Base-by-base conservation (phyloP, 2,888 invertebrate genomes). In the Panopea generosa region DNA sequence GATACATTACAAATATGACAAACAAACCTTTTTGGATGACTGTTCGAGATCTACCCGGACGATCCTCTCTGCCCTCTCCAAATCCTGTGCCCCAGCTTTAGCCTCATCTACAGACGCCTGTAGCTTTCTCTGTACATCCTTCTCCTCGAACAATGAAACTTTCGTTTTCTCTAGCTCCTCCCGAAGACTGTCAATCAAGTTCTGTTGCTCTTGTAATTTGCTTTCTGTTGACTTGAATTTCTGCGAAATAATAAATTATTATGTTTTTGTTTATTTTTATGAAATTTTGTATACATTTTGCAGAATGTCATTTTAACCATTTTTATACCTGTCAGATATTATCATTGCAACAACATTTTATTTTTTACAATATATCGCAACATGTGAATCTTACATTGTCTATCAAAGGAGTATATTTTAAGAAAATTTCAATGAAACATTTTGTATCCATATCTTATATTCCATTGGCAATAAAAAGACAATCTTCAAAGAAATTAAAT, bases 41-140 rank as follows among this genome's bases (percentile, higher is more conserved):
- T 92, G 90, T 65, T 92, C 91, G 47, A 91, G 80, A 69, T 92
- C 92, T 1, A 92, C 89, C 38, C 92, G 74, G 56, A 91, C 91
- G 18, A 89, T 85, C 52, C 92, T 62, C 71, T 92, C 92, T 11
- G 92, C 87, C 60, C 92, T 77, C 82, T 92, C 90, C 29, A 91
- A 76, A 83, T 92, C 92, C 24, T 85, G 72, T 2, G 87, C 80
- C 72, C 91, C 89, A 24, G 86, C 74, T 62, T 87, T 89, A 3
- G 84, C 77, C 33, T 80, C 56, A 29, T 91, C 91, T 1, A 89
- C 73, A 55, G 90, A 87, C 9, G 76, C 53, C 74, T 90, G 89
- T 0, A 89, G 62, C 65, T 89, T 90, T 52, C 85, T 86, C 59
- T 88, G 86, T 4, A 68, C 73, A 38, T 90, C 89, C 62, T 86